Evolutionary conservation across 2,797 vertebrate genomes (phyloP), one percentile per base, ranked within the genome.

Genomic region (Garrulus glandarius): DNA sequence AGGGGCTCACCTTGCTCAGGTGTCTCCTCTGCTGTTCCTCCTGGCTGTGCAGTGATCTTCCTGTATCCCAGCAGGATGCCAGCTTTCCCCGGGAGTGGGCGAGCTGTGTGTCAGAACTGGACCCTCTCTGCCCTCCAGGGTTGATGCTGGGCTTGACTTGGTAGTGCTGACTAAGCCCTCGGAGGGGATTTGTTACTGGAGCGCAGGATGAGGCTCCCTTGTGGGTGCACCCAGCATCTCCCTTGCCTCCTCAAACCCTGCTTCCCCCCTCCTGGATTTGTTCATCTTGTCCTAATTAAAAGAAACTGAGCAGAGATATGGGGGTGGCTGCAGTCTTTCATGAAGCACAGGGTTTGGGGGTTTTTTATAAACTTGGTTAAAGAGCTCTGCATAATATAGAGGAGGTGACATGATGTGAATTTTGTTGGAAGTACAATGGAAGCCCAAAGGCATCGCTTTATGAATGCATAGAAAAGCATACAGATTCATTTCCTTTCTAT

Each of bases 241-340:
- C 46, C 26, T 81, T 56, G n/a, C 57, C 36, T 64, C 56, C 67
- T 86, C 61, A 72, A 53, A 34, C 59, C 4, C 41, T 22, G 47
- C 61, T 72, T 92, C 37, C 18, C 34, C 37, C 59, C 81, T 82
- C 49, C 50, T 72, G n/a, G 70, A 5, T 84, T 63, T 63, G 23
- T 79, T 94, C 39, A 5, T 71, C 55, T 37, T 76, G 78, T 47
- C 55, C 86, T 92, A 89, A 90, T 95, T 91, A 79, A 49, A 75
- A 85, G 75, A 29, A 83, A 53, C 44, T 1, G 1, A 85, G 84
- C 59, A 52, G 79, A 65, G 72, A 7, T 89, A 26, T 0, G 34
- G 82, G 81, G 87, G 89, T 2, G 82, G 92, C 91, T 94, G 84
- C 87, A 95, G 79, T 46, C 65, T 93, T 65, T 87, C 8, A 15